Percentiles rank a stretch among this genome's conserved stretches.
Evolutionary conservation across 1,140 invertebrate species (phyloP).

Genomic region (Heliconius congener): DNA sequence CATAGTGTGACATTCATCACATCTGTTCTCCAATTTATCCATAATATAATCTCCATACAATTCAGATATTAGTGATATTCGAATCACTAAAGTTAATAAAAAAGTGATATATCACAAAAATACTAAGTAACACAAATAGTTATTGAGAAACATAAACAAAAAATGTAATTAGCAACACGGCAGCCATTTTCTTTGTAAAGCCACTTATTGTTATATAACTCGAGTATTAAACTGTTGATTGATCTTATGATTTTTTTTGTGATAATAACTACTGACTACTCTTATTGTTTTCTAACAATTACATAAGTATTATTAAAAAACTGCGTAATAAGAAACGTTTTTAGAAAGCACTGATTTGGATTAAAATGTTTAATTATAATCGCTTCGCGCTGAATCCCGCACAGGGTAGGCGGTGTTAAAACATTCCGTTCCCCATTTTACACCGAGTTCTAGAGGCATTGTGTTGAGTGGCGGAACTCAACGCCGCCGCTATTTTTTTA

Average conservation of each 20-base stretch:
- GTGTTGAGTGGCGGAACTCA: too few relatives aligned
- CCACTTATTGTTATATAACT: not conserved
- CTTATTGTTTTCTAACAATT: not conserved
- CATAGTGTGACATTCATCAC: too few relatives aligned
- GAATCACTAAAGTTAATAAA: not conserved
- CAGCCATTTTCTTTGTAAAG: not conserved
- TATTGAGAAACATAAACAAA: too few relatives aligned
- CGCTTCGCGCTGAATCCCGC: too few relatives aligned
- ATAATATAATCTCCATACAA: too few relatives aligned
- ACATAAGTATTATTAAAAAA: not conserved
- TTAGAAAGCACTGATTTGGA: not conserved
- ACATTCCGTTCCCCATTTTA: too few relatives aligned
- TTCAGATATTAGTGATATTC: not conserved
- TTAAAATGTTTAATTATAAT: not conserved
- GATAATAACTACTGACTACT: not conserved
- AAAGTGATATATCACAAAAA: not conserved
- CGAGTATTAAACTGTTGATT: not conserved
- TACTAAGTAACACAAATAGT: not conserved
- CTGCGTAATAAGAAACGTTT: slow-evolving; percentile 2
- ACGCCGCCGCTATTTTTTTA: not conserved
- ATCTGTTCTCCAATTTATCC: not conserved
- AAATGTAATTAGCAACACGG: not conserved
- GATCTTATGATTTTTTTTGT: slow-evolving; percentile 5
- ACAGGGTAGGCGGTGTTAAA: too few relatives aligned
- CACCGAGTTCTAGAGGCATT: too few relatives aligned